Conservation (phyloP, 2,888 invertebrate species). For the Ypsolopha sequella region DNA sequence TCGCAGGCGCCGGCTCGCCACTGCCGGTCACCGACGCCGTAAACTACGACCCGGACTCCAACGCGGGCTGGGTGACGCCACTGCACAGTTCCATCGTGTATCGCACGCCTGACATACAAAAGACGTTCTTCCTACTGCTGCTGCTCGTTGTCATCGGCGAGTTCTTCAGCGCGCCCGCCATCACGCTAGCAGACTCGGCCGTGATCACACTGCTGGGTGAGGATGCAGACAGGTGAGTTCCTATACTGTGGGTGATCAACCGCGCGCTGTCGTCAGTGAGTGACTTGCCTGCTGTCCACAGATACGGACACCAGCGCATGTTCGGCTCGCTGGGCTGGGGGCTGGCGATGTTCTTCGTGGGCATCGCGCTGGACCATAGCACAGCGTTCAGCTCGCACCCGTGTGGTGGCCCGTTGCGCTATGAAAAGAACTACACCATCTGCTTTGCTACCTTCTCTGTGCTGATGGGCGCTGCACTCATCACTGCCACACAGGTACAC, state of each 20-base stretch:
- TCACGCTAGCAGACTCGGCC: constrained; percentile 94
- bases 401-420: constrained; percentile 86
- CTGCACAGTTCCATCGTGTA: constrained; percentile 95
- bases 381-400: constrained; percentile 95
- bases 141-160: constrained; percentile 96
- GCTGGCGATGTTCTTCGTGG: constrained; percentile 98
- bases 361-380: constrained; percentile 95
- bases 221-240: constrained; percentile 77
- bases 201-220: constrained; percentile 91
- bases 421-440: constrained; percentile 98
- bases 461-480: constrained; percentile 94
- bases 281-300: constrained; percentile 11
- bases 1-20: constrained; percentile 69
- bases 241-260: neutral
- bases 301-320: constrained; percentile 97
- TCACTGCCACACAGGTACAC: constrained; percentile 90
- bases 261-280: neutral
- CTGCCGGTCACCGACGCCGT: constrained; percentile 80
- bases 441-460: constrained; percentile 98
- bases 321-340: constrained; percentile 99
- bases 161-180: constrained; percentile 97
- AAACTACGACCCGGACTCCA: constrained; percentile 79
- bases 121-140: constrained; percentile 94
- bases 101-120: constrained; percentile 88
- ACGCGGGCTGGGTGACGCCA: constrained; percentile 87